A percentile compares a stretch with the other conserved stretches of the same genome.
These are phyloP conservation scores for Cerastis rubricosa DNA, from an alignment of 2,888 invertebrate species.

Conservation along the genomic window DNA sequence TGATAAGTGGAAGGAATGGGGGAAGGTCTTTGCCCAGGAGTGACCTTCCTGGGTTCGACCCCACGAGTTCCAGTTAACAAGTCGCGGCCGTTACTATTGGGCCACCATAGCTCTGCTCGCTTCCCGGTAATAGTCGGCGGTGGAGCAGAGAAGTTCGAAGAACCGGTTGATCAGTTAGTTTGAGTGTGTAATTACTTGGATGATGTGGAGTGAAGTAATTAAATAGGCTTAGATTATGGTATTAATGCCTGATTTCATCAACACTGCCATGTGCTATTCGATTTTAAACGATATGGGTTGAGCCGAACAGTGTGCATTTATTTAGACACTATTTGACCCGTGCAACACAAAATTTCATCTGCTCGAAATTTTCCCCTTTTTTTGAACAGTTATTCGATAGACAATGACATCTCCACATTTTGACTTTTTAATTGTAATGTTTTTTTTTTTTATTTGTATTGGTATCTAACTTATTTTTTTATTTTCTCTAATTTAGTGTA, in stretches of 20 bases:
- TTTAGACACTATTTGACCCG: not conserved
- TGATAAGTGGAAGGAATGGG: too few species aligned
- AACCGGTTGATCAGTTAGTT: constrained; percentile 16
- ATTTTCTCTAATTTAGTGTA: too few species aligned
- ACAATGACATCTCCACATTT: too few species aligned
- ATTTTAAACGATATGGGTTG: not conserved
- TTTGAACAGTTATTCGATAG: too few species aligned
- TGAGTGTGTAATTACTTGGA: not conserved
- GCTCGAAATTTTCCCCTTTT: too few species aligned
- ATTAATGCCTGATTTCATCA: not conserved
- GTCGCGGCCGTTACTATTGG: not conserved
- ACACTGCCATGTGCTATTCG: not conserved
- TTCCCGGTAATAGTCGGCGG: not conserved
- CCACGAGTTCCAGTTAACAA: not conserved
- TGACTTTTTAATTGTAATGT: too few species aligned
- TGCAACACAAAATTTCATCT: too few species aligned
- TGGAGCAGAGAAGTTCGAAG: not conserved
- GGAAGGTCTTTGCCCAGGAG: too few species aligned
- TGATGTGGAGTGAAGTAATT: constrained; percentile 27
- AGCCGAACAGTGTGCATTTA: not conserved
- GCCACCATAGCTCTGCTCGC: not conserved
- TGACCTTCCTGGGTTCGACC: not conserved
- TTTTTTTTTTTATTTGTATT: too few species aligned
- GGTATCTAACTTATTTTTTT: too few species aligned
- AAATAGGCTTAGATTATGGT: not conserved